phyloP scores from a whole-genome alignment of 2,888 invertebrate species.

The Osedax fenrisi region DNA sequence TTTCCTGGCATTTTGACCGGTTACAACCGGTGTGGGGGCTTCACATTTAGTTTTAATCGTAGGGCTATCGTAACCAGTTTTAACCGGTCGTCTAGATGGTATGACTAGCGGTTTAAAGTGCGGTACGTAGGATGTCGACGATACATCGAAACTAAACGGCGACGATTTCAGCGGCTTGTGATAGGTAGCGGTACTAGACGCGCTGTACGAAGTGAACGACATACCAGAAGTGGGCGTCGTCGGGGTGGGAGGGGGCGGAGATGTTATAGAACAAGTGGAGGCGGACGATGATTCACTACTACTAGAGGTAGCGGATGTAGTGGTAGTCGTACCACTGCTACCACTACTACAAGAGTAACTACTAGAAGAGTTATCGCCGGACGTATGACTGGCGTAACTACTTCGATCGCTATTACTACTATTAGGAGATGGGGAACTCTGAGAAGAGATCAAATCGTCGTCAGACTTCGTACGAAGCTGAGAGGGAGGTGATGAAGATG shows the following conservation, averaged over 20 bases:
- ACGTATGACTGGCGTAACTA: background rate
- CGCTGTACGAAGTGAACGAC: background rate
- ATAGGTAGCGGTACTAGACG: background rate
- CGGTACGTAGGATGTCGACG: background rate
- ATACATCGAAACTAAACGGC: background rate
- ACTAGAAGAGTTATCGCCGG: background rate
- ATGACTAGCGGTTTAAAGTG: background rate
- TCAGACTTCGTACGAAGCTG: too few relatives aligned
- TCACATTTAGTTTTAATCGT: too few relatives aligned
- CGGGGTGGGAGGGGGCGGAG: background rate
- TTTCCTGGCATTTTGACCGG: too few relatives aligned
- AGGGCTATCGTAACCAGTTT: too few relatives aligned
- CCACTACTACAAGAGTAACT: background rate
- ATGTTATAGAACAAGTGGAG: background rate
- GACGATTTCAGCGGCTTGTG: background rate
- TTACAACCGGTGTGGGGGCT: too few relatives aligned
- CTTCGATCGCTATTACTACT: background rate
- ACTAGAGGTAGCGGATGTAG: too few relatives aligned
- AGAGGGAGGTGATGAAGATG: background rate
- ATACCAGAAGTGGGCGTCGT: background rate
- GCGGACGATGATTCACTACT: background rate
- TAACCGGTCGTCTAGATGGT: too few relatives aligned
- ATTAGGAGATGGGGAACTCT: background rate
- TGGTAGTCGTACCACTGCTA: background rate
- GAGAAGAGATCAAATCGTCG: too few relatives aligned